Percentiles rank a stretch among this genome's conserved stretches.
These are phyloP conservation scores for Falco berigora DNA, from an alignment of 2,797 vertebrate species.

Conservation along the genomic window DNA sequence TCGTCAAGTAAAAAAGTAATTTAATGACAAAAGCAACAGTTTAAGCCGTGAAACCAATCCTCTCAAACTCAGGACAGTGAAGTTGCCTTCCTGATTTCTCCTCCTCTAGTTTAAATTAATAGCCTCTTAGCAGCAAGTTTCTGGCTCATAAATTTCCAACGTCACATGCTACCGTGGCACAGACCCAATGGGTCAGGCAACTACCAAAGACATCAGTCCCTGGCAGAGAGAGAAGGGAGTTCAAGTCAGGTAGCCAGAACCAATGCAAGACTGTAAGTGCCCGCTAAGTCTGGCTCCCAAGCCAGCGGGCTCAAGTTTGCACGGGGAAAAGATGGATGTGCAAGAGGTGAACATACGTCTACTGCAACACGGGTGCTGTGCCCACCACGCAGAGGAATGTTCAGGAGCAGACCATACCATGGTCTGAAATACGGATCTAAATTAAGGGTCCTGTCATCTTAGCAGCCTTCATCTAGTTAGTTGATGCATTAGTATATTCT, in stretches of 20 bases:
- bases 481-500: not conserved
- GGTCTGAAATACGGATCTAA: not conserved
- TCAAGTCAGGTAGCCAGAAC: not conserved
- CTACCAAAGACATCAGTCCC: not conserved
- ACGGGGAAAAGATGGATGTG: not conserved
- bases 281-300: not conserved
- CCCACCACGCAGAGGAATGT: not conserved
- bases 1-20: not conserved
- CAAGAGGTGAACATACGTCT: not conserved
- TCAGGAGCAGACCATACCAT: not conserved
- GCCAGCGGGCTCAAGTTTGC: not conserved
- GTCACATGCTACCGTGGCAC: not conserved
- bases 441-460: not conserved
- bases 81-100: not conserved
- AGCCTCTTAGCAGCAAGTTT: not conserved
- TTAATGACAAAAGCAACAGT: not conserved
- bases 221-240: not conserved
- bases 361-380: fast-evolving
- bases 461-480: not conserved
- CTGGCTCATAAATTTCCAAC: not conserved
- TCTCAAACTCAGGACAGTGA: not conserved
- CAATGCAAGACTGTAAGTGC: not conserved
- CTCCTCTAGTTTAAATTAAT: not conserved
- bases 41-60: not conserved
- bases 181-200: not conserved